phyloP scores from a whole-genome alignment of 2,113 vertebrate species.

The Corvus moneduloides region DNA sequence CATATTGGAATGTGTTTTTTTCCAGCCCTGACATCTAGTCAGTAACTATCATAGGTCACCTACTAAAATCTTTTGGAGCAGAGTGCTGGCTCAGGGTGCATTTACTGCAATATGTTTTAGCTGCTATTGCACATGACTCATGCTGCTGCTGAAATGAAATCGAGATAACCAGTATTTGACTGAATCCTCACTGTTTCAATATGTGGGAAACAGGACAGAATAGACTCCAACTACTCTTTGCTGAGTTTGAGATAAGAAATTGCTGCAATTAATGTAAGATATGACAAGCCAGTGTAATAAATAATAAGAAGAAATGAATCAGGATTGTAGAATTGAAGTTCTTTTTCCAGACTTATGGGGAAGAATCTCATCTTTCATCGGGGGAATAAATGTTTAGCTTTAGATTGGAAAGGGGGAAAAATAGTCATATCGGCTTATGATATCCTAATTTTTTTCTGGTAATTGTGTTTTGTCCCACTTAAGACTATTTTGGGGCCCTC shows the following conservation, averaged over 20 bases:
- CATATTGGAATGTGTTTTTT: neutral
- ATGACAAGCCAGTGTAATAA: neutral
- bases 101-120: neutral
- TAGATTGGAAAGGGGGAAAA: neutral
- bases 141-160: neutral
- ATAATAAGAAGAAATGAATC: neutral
- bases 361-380: neutral
- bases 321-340: neutral
- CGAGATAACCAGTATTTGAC: neutral
- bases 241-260: neutral
- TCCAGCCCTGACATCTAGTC: neutral
- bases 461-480: neutral
- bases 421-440: neutral
- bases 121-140: neutral
- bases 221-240: neutral
- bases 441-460: neutral
- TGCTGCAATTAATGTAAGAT: neutral
- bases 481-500: neutral
- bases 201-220: neutral
- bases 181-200: neutral
- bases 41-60: neutral
- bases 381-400: neutral
- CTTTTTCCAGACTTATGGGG: neutral
- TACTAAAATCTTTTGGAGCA: neutral
- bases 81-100: neutral